Evolutionary conservation across 2,113 vertebrate species (phyloP), one percentile per base, ranked within the genome.

Genomic region (Rhynchopsitta pachyrhyncha): DNA sequence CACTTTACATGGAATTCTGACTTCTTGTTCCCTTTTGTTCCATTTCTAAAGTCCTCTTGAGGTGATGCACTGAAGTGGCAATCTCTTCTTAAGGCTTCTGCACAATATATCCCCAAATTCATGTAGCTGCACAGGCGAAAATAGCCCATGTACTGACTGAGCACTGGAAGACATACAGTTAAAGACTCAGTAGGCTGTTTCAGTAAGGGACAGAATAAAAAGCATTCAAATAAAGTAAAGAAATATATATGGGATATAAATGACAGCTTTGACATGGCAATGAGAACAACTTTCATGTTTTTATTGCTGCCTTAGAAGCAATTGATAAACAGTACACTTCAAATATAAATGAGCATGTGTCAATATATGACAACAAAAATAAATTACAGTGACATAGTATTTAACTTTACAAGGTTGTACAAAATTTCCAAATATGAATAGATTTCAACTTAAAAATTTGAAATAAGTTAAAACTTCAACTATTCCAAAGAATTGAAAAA

Each of bases 281-380:
- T 88, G 90, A 96, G 96, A 97, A 97, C 96, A 95, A 97, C 95
- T 96, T 97, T 96, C 90, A 95, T 97, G 86, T 96, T 95, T 97
- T 98, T 97, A 98, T 98, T 98, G 97, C 97, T 97, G 96, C 97
- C 95, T 97, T 90, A 96, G 92, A 98, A 98, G 96, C 97, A 97
- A 97, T 97, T 96, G 95, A 98, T 98, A 97, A 98, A 97, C 97
- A 97, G 91, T 96, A 98, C 97, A 98, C 96, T 97, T 97, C 91
- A 97, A 97, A 98, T 97, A 97, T 97, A 98, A 98, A 98, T 97
- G 97, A 97, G 90, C 96, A 97, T 88, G 93, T 97, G 96, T 97
- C 96, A 97, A 91, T 97, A 96, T 92, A 97, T 97, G 94, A 97
- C 96, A 98, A 97, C 94, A 96, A 97, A 97, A 98, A 97, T 98